A percentile compares a stretch with the other conserved stretches of the same genome.
These are phyloP conservation scores for Epistrophe eligans DNA, from an alignment of 2,888 invertebrate genomes.

Conservation along the genomic window DNA sequence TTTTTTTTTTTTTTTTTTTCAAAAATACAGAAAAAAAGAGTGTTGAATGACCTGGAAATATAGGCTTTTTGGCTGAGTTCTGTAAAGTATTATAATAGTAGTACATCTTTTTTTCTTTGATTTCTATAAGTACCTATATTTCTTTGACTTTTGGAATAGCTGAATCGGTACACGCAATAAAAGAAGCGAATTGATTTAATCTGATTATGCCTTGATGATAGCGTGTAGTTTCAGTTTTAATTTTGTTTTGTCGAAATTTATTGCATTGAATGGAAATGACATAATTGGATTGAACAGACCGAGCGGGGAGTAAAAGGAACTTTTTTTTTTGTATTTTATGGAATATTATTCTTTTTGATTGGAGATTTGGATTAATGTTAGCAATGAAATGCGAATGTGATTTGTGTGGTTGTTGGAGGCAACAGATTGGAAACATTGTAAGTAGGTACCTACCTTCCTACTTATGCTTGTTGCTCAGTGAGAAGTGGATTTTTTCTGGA, in stretches of 20 bases:
- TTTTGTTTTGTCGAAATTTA: slow-evolving; percentile 49
- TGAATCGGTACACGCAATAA: slow-evolving; percentile 48
- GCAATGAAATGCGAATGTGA: slow-evolving; percentile 19
- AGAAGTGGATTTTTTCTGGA: slow-evolving; percentile 1
- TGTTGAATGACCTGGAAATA: slow-evolving; percentile 72
- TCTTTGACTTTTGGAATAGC: slow-evolving; percentile 8
- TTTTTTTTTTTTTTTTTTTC: background rate
- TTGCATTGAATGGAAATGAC: slow-evolving; percentile 57
- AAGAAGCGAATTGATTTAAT: slow-evolving; percentile 52
- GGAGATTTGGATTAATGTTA: slow-evolving; percentile 11
- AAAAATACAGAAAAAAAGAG: slow-evolving; percentile 21
- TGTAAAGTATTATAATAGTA: background rate
- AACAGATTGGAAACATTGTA: slow-evolving; percentile 13
- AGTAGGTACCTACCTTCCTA: background rate
- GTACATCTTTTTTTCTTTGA: slow-evolving; percentile 13
- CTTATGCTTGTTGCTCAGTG: background rate
- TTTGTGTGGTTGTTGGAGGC: slow-evolving; percentile 23
- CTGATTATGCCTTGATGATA: slow-evolving; percentile 32
- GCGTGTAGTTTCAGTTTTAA: slow-evolving; percentile 24
- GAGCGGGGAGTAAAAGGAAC: background rate
- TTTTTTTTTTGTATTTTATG: slow-evolving; percentile 1
- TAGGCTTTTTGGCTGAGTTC: slow-evolving; percentile 33
- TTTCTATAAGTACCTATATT: background rate
- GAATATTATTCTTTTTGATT: slow-evolving; percentile 26
- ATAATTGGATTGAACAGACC: slow-evolving; percentile 31